Percentiles rank a stretch among this genome's conserved stretches.
phyloP scores from a whole-genome alignment of 2,888 invertebrate species.

The Polymixis flavicincta region DNA sequence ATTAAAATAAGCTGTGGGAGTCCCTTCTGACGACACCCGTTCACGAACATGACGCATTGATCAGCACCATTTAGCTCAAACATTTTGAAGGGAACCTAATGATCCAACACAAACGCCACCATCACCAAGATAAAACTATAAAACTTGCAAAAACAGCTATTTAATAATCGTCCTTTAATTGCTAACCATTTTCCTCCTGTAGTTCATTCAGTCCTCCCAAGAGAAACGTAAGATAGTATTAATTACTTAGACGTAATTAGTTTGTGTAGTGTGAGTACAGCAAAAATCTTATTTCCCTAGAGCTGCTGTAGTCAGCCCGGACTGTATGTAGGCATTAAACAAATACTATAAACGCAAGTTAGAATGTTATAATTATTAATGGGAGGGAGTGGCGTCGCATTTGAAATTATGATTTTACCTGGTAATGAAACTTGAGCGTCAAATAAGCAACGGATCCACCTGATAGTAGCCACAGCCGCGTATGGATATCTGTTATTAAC shows the following conservation, averaged over 20 bases:
- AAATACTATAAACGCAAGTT: not conserved
- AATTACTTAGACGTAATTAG: slow-evolving; percentile 28
- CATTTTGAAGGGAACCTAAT: no score
- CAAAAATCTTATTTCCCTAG: slow-evolving; percentile 52
- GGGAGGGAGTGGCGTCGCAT: accelerated
- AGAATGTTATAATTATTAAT: not conserved
- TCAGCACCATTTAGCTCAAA: no score
- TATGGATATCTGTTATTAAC: no score
- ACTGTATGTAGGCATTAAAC: not conserved
- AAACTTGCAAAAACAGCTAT: not conserved
- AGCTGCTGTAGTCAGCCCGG: slow-evolving; percentile 1
- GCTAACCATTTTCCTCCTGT: slow-evolving; percentile 1
- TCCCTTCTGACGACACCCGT: no score
- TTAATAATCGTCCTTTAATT: slow-evolving; percentile 1
- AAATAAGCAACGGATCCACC: no score
- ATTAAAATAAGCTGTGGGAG: no score
- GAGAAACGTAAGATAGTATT: slow-evolving; percentile 13
- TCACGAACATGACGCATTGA: no score
- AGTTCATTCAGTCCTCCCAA: not conserved
- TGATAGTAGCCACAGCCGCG: no score
- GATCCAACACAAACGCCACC: no score
- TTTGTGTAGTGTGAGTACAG: not conserved
- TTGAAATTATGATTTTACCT: not conserved
- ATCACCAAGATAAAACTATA: no score
- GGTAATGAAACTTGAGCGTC: not conserved